Conservation (phyloP, 2,113 vertebrate species). For the Macrotis lagotis region DNA sequence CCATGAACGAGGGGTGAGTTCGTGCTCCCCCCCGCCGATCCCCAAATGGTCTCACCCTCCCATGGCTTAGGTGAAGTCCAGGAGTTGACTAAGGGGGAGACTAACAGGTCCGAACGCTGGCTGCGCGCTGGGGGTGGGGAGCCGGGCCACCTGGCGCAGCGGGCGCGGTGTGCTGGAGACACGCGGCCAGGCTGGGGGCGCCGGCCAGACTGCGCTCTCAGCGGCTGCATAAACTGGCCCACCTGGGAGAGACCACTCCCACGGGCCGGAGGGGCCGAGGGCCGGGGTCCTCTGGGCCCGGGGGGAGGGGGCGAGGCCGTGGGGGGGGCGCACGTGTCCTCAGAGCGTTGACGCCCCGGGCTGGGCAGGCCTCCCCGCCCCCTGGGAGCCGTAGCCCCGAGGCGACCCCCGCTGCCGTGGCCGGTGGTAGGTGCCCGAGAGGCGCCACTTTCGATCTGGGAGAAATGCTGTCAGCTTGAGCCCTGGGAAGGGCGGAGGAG, state of each 20-base stretch:
- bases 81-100: slow-evolving; percentile 63
- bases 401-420: not conserved
- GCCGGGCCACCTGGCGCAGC: not conserved
- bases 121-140: not conserved
- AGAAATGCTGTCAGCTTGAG: not conserved
- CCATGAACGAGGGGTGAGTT: not conserved
- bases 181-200: not conserved
- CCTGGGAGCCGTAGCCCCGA: not conserved
- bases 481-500: not conserved
- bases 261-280: not conserved
- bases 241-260: not conserved
- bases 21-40: slow-evolving; percentile 5
- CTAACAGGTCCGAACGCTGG: slow-evolving; percentile 8
- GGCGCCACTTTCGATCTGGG: not conserved
- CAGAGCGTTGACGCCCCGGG: not conserved
- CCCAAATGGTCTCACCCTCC: slow-evolving; percentile 50
- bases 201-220: not conserved
- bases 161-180: not conserved
- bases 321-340: not conserved
- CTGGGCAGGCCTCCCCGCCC: not conserved
- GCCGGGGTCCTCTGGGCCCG: no score
- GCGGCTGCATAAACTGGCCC: not conserved
- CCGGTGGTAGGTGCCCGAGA: not conserved
- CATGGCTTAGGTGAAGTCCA: slow-evolving; percentile 64
- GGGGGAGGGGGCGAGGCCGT: no score